These are phyloP conservation scores for Alloplasta piceator DNA, from an alignment of 2,888 invertebrate species.

Conservation along the genomic window DNA sequence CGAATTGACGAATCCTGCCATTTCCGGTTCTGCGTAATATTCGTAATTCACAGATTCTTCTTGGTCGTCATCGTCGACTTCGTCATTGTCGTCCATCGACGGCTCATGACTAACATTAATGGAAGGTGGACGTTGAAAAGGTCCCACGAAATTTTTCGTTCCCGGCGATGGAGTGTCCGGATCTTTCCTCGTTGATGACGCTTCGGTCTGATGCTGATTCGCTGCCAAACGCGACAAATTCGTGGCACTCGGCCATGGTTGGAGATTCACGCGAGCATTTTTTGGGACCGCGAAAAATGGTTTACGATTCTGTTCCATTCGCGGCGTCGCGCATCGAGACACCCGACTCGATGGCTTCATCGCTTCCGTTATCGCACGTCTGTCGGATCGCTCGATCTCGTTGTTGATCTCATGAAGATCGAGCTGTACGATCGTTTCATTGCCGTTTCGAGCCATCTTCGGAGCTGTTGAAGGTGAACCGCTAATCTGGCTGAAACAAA, in stretches of 20 bases:
- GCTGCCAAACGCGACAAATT: constrained; percentile 71
- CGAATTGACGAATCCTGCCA: constrained; percentile 71
- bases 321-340: constrained; percentile 63
- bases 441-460: constrained; percentile 73
- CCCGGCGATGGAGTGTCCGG: constrained; percentile 9
- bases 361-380: constrained; percentile 70
- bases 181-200: constrained; percentile 38
- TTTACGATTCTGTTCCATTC: constrained; percentile 72
- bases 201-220: constrained; percentile 52
- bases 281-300: constrained; percentile 73
- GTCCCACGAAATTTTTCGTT: constrained; percentile 29
- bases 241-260: constrained; percentile 80
- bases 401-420: constrained; percentile 73
- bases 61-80: constrained; percentile 45
- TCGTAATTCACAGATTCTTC: constrained; percentile 32
- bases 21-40: constrained; percentile 43
- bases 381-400: constrained; percentile 54
- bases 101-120: constrained; percentile 58
- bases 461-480: constrained; percentile 77
- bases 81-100: constrained; percentile 38
- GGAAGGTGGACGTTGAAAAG: constrained; percentile 45
- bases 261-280: constrained; percentile 64
- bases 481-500: constrained; percentile 83
- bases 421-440: constrained; percentile 80
- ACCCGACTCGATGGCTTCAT: constrained; percentile 66